Evolutionary conservation across 1,140 invertebrate species (phyloP).

Genomic region (Plectrocnemia conspersa): DNA sequence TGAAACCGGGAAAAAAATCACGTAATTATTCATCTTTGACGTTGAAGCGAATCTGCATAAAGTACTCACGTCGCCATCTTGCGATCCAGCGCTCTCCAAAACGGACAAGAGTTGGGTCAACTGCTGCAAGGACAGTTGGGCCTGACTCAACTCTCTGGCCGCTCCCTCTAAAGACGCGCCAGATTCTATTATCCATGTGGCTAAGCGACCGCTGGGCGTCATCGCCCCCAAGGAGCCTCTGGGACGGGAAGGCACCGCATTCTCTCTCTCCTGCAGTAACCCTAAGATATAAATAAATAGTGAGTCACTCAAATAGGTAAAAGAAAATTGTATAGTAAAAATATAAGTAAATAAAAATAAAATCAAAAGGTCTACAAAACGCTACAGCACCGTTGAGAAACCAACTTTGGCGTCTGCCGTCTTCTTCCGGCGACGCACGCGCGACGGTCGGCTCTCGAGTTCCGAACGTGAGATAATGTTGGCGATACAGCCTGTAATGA

Average conservation of each 20-base stretch:
- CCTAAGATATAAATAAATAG: conserved; percentile 17
- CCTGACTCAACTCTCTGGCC: conserved; percentile 57
- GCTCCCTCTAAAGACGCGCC: conserved; percentile 53
- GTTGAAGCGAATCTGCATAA: too few relatives aligned
- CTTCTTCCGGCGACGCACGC: conserved; percentile 21
- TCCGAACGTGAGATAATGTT: conserved; percentile 68
- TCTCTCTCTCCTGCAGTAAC: conserved; percentile 26
- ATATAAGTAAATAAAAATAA: conserved; percentile 1
- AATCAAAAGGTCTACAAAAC: conserved; percentile 12
- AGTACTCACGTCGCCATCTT: conserved; percentile 31
- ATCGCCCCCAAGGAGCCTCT: conserved; percentile 46
- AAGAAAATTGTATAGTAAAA: too few relatives aligned
- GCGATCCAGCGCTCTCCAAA: conserved; percentile 38
- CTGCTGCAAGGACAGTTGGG: conserved; percentile 62
- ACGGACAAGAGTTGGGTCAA: conserved; percentile 56
- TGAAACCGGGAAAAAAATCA: conserved; percentile 26
- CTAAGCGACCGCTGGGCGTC: conserved; percentile 46
- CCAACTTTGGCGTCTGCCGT: conserved; percentile 32
- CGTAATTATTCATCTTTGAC: too few relatives aligned
- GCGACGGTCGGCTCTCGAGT: conserved; percentile 41
- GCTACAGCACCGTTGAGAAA: conserved; percentile 32
- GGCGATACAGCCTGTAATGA: conserved; percentile 70
- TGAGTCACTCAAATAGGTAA: not conserved
- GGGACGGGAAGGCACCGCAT: conserved; percentile 34
- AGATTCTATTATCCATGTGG: conserved; percentile 52